A percentile compares a stretch with the other conserved stretches of the same genome.
These are phyloP conservation scores for Alentia gelatinosa DNA, from an alignment of 2,888 invertebrate genomes.

Conservation along the genomic window DNA sequence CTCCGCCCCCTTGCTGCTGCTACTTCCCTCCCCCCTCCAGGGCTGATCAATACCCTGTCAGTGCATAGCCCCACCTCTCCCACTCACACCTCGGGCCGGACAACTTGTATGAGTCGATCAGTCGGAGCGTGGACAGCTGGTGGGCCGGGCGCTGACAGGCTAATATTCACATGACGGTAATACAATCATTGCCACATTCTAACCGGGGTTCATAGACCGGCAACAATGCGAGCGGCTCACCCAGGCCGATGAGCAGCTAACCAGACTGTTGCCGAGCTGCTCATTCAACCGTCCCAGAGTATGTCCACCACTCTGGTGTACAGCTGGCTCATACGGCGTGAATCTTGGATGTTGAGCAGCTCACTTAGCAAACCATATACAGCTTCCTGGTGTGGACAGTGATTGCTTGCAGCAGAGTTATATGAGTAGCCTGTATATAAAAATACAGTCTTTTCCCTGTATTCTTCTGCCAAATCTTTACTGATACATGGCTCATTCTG, in stretches of 20 bases:
- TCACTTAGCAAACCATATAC: too few relatives aligned
- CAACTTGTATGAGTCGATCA: constrained; percentile 13
- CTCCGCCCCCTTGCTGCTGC: neutral
- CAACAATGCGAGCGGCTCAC: neutral
- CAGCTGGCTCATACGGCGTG: too few relatives aligned
- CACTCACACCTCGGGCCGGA: neutral
- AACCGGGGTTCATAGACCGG: neutral
- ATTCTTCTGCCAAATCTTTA: too few relatives aligned
- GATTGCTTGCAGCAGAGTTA: too few relatives aligned
- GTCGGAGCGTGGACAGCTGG: neutral
- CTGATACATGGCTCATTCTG: too few relatives aligned
- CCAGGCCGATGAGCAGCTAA: neutral
- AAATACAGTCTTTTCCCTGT: too few relatives aligned
- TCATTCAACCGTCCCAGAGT: neutral
- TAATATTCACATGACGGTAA: constrained; percentile 18
- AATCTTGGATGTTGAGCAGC: too few relatives aligned
- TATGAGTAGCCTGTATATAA: too few relatives aligned
- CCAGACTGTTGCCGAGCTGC: neutral
- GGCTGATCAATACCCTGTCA: neutral
- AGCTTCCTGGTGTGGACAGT: too few relatives aligned
- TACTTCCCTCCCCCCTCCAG: neutral
- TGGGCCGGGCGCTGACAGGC: neutral
- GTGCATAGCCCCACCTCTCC: neutral
- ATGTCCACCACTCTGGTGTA: too few relatives aligned
- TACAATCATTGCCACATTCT: neutral